Evolutionary conservation across 2,797 vertebrate species (phyloP).

Genomic region (Lacerta agilis): DNA sequence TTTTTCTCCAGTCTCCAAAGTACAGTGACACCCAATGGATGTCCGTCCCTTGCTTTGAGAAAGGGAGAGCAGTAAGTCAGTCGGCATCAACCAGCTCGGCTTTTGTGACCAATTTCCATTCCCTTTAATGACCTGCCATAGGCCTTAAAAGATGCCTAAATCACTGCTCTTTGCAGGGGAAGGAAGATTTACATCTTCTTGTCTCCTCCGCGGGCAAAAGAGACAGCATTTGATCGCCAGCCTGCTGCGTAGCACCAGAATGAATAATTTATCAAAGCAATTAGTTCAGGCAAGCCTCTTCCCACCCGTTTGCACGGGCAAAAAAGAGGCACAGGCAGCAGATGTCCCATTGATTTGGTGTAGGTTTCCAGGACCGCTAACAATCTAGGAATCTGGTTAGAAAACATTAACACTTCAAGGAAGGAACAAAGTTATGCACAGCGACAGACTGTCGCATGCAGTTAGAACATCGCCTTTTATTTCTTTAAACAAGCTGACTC

Average conservation of each 20-base stretch:
- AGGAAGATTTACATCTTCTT: slow-evolving; percentile 22
- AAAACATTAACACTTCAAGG: not conserved
- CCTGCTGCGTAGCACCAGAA: slow-evolving; percentile 28
- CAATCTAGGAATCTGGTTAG: slow-evolving; percentile 21
- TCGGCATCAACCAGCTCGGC: not conserved
- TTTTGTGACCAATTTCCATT: not conserved
- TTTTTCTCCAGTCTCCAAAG: not conserved
- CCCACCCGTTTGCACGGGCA: not conserved
- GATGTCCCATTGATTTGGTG: slow-evolving; percentile 48
- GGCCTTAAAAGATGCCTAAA: slow-evolving; percentile 29
- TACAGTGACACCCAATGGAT: not conserved
- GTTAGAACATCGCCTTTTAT: fast-evolving
- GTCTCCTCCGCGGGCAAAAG: slow-evolving; percentile 39
- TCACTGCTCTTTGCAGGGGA: not conserved
- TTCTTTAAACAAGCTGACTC: not conserved
- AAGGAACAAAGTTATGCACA: fast-evolving
- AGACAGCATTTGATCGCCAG: slow-evolving; percentile 59
- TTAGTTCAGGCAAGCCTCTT: slow-evolving; percentile 42
- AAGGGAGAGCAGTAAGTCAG: not conserved
- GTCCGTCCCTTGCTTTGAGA: not conserved
- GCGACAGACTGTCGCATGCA: not conserved
- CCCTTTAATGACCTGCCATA: not conserved
- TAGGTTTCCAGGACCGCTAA: not conserved
- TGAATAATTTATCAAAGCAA: slow-evolving; percentile 70
- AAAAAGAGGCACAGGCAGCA: not conserved